Evolutionary conservation across 2,888 invertebrate genomes (phyloP).

Genomic region (Peribatodes rhomboidaria): DNA sequence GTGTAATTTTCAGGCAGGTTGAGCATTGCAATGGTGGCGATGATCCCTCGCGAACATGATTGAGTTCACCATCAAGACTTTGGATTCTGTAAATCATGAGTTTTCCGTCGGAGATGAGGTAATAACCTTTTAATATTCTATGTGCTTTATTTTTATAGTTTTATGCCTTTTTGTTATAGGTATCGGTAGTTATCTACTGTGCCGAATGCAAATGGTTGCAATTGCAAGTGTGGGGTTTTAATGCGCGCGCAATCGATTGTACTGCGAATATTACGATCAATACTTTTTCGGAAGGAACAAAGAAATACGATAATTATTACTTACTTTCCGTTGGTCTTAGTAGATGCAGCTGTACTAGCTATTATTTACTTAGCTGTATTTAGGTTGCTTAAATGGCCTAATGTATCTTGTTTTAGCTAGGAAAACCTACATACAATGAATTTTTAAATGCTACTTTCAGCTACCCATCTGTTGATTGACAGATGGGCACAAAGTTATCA

Average conservation of each 20-base stretch:
- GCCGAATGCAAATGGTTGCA: conserved; percentile 21
- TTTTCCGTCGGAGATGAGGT: conserved; percentile 95
- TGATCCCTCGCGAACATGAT: conserved; percentile 85
- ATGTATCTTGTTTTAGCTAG: too few species aligned
- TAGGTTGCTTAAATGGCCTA: too few species aligned
- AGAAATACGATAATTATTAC: background rate
- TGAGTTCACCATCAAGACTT: conserved; percentile 94
- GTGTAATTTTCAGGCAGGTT: conserved; percentile 32
- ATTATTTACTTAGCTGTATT: too few species aligned
- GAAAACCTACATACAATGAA: too few species aligned
- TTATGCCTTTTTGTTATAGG: background rate
- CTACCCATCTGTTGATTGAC: too few species aligned
- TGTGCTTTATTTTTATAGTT: background rate
- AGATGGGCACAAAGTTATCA: too few species aligned
- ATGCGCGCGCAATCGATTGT: conserved; percentile 16
- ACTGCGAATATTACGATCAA: background rate
- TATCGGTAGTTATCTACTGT: background rate
- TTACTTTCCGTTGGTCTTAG: background rate
- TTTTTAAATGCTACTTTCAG: too few species aligned
- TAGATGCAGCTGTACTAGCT: too few species aligned
- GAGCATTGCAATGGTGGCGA: conserved; percentile 20
- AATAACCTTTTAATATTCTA: conserved; percentile 72
- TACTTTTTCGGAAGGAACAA: background rate
- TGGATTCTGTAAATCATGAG: conserved; percentile 94
- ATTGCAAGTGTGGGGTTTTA: background rate